Evolutionary conservation across 2,797 vertebrate species (phyloP).

Genomic region (Zenarchopterus dispar): DNA sequence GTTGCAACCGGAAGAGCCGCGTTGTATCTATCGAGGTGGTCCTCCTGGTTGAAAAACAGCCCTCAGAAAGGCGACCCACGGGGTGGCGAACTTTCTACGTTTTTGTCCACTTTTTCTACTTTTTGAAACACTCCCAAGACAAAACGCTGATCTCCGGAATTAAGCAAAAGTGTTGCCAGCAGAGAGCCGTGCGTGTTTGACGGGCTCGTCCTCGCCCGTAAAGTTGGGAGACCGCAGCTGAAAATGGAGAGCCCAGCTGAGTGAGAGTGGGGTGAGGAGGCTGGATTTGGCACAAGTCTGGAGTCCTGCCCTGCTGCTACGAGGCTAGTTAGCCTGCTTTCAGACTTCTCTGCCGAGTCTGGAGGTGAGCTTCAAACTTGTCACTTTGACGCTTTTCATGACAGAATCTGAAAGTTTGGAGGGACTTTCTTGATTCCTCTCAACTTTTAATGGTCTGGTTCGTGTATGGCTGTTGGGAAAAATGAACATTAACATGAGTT

Average conservation of each 20-base stretch:
- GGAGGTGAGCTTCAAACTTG: slow-evolving; percentile 59
- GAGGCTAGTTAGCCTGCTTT: slow-evolving; percentile 61
- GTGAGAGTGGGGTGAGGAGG: slow-evolving; percentile 83
- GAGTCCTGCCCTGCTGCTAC: slow-evolving; percentile 76
- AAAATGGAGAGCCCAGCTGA: slow-evolving; percentile 84
- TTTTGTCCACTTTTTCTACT: neutral
- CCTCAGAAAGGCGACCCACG: slow-evolving; percentile 43
- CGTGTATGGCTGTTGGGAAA: no score
- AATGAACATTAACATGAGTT: slow-evolving; percentile 21
- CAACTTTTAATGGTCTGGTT: no score
- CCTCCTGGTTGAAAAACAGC: slow-evolving; percentile 72
- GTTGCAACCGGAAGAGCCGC: slow-evolving; percentile 4
- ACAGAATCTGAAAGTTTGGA: neutral
- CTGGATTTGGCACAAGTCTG: slow-evolving; percentile 70
- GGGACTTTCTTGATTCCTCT: neutral
- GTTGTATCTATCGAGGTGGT: slow-evolving; percentile 60
- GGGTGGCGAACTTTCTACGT: slow-evolving; percentile 8
- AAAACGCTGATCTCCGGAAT: neutral
- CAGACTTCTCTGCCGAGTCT: slow-evolving; percentile 34
- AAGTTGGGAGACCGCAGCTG: slow-evolving; percentile 70
- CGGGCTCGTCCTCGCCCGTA: slow-evolving; percentile 40
- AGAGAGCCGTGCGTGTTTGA: neutral
- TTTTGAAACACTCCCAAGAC: neutral
- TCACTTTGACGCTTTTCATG: neutral
- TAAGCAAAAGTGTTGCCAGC: neutral